Evolutionary conservation across 2,113 vertebrate species (phyloP).

Genomic region (Paramormyrops kingsleyae): DNA sequence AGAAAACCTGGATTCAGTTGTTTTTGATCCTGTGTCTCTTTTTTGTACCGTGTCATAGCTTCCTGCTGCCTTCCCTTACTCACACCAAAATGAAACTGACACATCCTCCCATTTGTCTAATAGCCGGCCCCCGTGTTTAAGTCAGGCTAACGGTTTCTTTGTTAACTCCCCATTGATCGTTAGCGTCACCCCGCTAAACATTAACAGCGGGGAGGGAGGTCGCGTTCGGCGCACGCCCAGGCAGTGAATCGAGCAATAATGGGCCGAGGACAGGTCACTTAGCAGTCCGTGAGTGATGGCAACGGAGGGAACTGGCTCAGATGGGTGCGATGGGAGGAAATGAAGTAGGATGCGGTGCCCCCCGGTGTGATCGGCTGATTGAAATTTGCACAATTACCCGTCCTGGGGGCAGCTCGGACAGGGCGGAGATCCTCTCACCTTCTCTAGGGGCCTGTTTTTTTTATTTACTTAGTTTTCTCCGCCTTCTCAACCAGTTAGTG

Average conservation of each 20-base stretch:
- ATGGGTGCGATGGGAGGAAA: conserved; percentile 35
- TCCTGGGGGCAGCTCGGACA: background rate
- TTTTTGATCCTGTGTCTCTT: background rate
- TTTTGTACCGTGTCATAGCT: background rate
- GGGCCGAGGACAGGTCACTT: conserved; percentile 35
- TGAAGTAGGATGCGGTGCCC: conserved; percentile 42
- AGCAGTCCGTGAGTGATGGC: conserved; percentile 44
- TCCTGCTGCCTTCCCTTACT: conserved; percentile 24
- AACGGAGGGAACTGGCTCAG: conserved; percentile 12
- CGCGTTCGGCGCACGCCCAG: conserved; percentile 42
- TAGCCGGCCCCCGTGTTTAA: conserved; percentile 25
- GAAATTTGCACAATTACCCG: conserved; percentile 41
- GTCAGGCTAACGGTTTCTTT: conserved; percentile 40
- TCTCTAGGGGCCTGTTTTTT: background rate
- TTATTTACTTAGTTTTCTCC: background rate
- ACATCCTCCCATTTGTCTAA: conserved; percentile 37
- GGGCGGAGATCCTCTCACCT: background rate
- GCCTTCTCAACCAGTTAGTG: background rate
- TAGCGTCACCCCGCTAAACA: conserved; percentile 55
- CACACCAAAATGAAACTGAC: conserved; percentile 44
- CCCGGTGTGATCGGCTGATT: conserved; percentile 52
- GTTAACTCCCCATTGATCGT: conserved; percentile 60
- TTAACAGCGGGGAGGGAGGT: conserved; percentile 47
- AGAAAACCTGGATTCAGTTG: background rate
- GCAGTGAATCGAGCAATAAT: conserved; percentile 60